These are phyloP conservation scores for Tetanocera ferruginea DNA, from an alignment of 2,888 invertebrate genomes.

Conservation along the genomic window DNA sequence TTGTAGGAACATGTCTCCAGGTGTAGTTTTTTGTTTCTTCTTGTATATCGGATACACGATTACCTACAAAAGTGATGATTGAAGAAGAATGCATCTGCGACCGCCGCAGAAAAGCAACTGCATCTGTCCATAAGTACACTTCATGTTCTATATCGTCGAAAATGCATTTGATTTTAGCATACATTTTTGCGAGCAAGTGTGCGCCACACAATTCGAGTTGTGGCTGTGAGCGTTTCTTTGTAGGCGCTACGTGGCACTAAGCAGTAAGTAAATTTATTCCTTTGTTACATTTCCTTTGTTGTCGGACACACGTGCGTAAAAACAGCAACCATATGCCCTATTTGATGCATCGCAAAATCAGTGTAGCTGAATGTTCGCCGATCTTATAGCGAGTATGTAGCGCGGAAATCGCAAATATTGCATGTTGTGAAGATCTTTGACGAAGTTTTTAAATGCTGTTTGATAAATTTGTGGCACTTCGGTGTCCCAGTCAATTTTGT, in stretches of 20 bases:
- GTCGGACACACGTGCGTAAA: background rate
- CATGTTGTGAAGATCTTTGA: background rate
- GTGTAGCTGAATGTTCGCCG: background rate
- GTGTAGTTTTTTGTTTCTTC: slow-evolving; percentile 30
- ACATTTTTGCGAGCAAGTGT: slow-evolving; percentile 25
- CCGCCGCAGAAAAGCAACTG: slow-evolving; percentile 31
- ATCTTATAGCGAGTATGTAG: background rate
- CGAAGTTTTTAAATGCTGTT: background rate
- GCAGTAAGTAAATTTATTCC: background rate
- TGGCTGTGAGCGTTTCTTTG: background rate
- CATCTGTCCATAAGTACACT: slow-evolving; percentile 38
- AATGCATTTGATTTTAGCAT: slow-evolving; percentile 15
- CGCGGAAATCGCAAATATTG: background rate
- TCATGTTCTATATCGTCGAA: slow-evolving; percentile 25
- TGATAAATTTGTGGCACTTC: background rate
- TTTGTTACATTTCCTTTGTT: background rate
- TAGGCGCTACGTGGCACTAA: background rate
- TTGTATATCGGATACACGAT: slow-evolving; percentile 34
- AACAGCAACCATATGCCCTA: background rate
- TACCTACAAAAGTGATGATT: slow-evolving; percentile 37
- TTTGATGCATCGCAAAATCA: background rate
- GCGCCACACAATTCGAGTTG: slow-evolving; percentile 16
- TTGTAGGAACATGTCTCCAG: slow-evolving; percentile 40
- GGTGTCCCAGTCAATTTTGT: slow-evolving; percentile 12
- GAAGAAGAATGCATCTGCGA: slow-evolving; percentile 35